These are phyloP conservation scores for Drosophila bipectinata DNA, from an alignment of 1,140 invertebrate genomes.

Conservation along the genomic window DNA sequence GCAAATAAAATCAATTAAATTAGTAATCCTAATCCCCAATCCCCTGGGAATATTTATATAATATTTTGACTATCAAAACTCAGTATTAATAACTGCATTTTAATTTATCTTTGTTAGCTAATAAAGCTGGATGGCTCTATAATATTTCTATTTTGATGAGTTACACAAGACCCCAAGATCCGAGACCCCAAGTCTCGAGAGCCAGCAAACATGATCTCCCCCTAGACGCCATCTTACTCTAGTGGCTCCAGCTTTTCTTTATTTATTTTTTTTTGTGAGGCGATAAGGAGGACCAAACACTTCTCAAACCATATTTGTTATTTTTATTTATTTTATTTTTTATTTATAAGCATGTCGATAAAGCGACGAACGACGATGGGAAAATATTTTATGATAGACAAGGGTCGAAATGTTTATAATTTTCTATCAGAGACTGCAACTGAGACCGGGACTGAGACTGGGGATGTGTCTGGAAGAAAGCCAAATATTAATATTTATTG, in stretches of 20 bases:
- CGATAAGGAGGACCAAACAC: too few species aligned
- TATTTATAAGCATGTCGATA: conserved; percentile 31
- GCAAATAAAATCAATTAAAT: too few species aligned
- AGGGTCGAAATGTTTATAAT: conserved; percentile 26
- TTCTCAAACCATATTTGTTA: conserved; percentile 49
- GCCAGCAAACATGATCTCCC: background rate
- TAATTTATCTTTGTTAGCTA: too few species aligned
- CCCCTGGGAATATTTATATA: too few species aligned
- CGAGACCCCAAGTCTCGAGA: too few species aligned
- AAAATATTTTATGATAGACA: conserved; percentile 8
- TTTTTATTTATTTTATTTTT: conserved; percentile 30
- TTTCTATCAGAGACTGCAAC: background rate
- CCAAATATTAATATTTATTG: conserved; percentile 29
- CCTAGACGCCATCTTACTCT: too few species aligned
- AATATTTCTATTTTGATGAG: background rate
- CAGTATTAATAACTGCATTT: too few species aligned
- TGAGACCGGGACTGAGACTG: background rate
- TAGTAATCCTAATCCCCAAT: too few species aligned
- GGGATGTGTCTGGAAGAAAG: background rate
- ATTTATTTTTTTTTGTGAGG: too few species aligned
- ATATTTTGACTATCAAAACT: too few species aligned
- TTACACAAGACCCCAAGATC: background rate
- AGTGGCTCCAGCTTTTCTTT: too few species aligned
- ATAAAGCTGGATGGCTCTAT: too few species aligned
- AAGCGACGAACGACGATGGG: conserved; percentile 17